A percentile compares a stretch with the other conserved stretches of the same genome.
Conservation (phyloP, 1,140 invertebrate species). For the Aphaenogaster rudis region DNA sequence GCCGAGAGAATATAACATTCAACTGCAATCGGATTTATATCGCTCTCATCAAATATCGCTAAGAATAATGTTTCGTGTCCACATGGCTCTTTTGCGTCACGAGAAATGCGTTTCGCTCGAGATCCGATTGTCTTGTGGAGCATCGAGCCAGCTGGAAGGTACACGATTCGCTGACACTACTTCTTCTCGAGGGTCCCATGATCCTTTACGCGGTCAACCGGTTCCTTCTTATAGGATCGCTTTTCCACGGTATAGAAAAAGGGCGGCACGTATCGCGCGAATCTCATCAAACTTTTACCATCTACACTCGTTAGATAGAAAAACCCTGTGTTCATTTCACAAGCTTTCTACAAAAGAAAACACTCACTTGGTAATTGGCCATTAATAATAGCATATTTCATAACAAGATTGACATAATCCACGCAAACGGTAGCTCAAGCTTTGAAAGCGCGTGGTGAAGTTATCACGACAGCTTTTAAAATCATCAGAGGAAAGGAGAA, state of each 20-base stretch:
- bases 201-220: constrained; percentile 41
- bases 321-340: neutral
- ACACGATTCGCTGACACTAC: constrained; percentile 53
- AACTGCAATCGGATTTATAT: neutral
- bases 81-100: neutral
- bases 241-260: constrained; percentile 6
- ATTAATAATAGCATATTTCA: constrained; percentile 7
- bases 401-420: neutral
- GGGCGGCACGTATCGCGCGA: neutral
- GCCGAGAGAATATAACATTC: neutral
- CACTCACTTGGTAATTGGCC: neutral
- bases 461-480: neutral
- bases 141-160: constrained; percentile 42
- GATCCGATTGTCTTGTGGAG: constrained; percentile 27
- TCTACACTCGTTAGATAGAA: neutral
- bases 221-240: constrained; percentile 23
- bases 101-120: constrained; percentile 1
- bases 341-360: neutral
- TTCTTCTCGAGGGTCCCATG: constrained; percentile 50
- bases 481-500: neutral
- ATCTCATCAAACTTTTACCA: constrained; percentile 5
- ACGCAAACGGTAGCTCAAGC: neutral
- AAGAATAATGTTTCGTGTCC: constrained; percentile 16
- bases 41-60: constrained; percentile 1
- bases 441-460: neutral